Evolutionary conservation across 2,113 vertebrate species (phyloP), one percentile per base, ranked within the genome.

Genomic region (Anoplopoma fimbria): DNA sequence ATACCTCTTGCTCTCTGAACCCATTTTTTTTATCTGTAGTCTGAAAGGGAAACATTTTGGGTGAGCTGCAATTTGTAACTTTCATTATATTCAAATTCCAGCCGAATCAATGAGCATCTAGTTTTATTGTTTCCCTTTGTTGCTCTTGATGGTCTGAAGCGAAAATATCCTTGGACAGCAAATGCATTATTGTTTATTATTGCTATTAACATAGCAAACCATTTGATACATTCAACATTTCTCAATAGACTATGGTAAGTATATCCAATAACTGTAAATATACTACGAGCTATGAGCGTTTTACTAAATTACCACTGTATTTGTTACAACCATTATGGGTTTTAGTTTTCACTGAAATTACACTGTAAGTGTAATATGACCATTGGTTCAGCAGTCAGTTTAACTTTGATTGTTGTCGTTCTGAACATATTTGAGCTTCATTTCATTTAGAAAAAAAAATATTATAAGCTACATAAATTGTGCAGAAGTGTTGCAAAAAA

Each of bases 71-170:
- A n/a, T 19, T 14, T 2, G 4, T 36, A 42, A 45, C 15, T n/a
- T 40, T 65, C 42, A 34, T 0, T 51, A 1, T 27, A 77, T 40
- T 58, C 31, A 34, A 60, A 38, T 51, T 71, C 77, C 77, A 79
- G 79, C 62, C 12, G 15, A 31, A 2, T 23, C 10, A 25, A n/a
- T 8, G 23, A 36, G 13, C 6, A 23, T 21, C 27, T 27, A 33
- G 2, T 69, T 55, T 15, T 8, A 15, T 51, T 36, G 31, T 72
- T 75, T 29, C 4, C 33, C 4, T 25, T 33, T 4, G 9, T 12
- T 68, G 55, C 14, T 51, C 36, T 57, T 60, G 57, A 12, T 71
- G 9, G 4, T 58, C 33, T 61, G 12, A 19, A 15, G 29, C 40
- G 19, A 31, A 58, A 42, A 67, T 31, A 25, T 31, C 36, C 13